Evolutionary conservation across 2,113 vertebrate genomes (phyloP).

Genomic region (Bungarus multicinctus): DNA sequence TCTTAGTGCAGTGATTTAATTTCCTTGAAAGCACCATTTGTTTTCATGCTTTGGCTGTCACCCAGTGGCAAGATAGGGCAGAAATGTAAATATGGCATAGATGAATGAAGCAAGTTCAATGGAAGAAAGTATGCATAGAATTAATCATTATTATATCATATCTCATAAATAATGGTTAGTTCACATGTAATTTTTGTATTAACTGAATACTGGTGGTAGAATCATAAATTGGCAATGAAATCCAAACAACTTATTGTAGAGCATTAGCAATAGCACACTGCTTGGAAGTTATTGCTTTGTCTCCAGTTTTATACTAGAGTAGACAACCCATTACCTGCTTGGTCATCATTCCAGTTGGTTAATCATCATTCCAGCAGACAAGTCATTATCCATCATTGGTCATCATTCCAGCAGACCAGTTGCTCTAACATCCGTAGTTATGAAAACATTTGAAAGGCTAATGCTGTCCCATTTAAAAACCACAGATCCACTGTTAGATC

Average conservation of each 20-base stretch:
- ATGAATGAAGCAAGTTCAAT: conserved; percentile 42
- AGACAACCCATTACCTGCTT: not conserved
- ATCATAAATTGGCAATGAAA: conserved; percentile 30
- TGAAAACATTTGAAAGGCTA: too few species aligned
- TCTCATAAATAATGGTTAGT: conserved; percentile 23
- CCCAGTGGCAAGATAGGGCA: conserved; percentile 69
- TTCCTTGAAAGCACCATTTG: conserved; percentile 61
- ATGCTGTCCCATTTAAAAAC: too few species aligned
- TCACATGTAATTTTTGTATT: not conserved
- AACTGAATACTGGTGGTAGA: conserved; percentile 27
- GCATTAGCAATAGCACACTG: conserved; percentile 6
- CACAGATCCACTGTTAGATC: too few species aligned
- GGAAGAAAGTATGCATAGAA: conserved; percentile 40
- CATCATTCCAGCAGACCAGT: too few species aligned
- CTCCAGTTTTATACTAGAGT: conserved; percentile 36
- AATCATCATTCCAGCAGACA: too few species aligned
- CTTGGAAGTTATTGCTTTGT: conserved; percentile 9
- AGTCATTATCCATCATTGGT: too few species aligned
- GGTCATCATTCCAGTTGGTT: not conserved
- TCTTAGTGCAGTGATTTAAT: conserved; percentile 59
- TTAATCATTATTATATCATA: conserved; percentile 4
- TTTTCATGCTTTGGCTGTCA: conserved; percentile 69
- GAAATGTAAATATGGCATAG: conserved; percentile 55
- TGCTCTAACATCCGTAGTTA: too few species aligned
- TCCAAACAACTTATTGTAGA: conserved; percentile 27